A percentile compares a stretch with the other conserved stretches of the same genome.
Evolutionary conservation across 1,140 invertebrate genomes (phyloP).

Genomic region (Euborellia annulipes): DNA sequence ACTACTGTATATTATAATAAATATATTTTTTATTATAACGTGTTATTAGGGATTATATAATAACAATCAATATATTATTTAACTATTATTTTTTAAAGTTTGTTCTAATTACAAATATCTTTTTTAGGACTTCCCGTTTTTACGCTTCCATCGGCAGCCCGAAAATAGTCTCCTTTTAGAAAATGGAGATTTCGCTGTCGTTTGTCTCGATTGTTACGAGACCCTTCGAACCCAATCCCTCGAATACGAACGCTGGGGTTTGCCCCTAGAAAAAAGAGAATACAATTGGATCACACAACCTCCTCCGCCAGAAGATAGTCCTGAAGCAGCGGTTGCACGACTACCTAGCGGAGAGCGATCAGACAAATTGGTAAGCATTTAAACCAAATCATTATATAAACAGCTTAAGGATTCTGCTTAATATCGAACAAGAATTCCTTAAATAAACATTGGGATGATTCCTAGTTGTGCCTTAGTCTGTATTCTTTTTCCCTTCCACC

Average conservation of each 20-base stretch:
- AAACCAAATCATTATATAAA: no score
- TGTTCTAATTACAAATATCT: conserved; percentile 1
- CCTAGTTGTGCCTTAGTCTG: no score
- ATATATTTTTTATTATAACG: no score
- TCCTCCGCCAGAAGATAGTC: conserved; percentile 70
- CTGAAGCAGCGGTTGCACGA: conserved; percentile 60
- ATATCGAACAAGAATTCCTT: no score
- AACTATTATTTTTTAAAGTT: neutral
- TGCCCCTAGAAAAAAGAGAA: conserved; percentile 69
- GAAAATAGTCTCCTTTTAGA: conserved; percentile 69
- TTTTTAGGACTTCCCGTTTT: conserved; percentile 35
- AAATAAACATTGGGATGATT: no score
- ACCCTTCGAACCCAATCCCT: conserved; percentile 65
- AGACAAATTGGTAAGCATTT: conserved; percentile 58
- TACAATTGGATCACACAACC: conserved; percentile 87
- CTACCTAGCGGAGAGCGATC: conserved; percentile 63
- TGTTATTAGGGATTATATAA: no score
- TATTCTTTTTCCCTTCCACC: no score
- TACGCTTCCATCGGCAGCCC: conserved; percentile 60
- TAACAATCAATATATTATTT: conserved; percentile 10
- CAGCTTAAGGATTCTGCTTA: no score
- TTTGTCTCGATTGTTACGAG: conserved; percentile 85
- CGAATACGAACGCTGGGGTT: conserved; percentile 76
- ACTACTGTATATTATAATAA: no score
- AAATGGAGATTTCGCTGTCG: conserved; percentile 78